Percentiles rank a stretch among this genome's conserved stretches.
Conservation (phyloP, 35 echinoderm and acorn worm genomes). For the Patiria miniata region DNA sequence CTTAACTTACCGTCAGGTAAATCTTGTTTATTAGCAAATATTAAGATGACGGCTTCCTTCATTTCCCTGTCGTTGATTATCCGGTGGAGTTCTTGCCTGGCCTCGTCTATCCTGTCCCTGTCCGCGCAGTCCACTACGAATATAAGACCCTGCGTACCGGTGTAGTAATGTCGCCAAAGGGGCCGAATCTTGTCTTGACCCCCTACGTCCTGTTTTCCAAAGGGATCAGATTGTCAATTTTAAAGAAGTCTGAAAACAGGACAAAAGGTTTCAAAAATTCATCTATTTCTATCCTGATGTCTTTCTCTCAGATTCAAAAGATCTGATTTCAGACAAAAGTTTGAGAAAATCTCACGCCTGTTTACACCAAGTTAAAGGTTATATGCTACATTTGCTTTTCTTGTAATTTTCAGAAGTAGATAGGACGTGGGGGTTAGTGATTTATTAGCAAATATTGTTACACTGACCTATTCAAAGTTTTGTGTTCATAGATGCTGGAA, state of each 20-base stretch:
- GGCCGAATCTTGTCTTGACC: constrained; percentile 98
- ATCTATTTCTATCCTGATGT: not conserved
- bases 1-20: constrained; percentile 93
- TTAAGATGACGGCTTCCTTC: constrained; percentile 96
- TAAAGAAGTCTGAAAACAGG: too few relatives aligned
- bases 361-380: not conserved
- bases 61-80: constrained; percentile 99
- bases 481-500: too few relatives aligned
- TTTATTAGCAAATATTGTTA: too few relatives aligned
- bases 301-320: too few relatives aligned
- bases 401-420: too few relatives aligned
- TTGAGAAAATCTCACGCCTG: not conserved
- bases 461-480: too few relatives aligned
- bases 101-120: constrained; percentile 95
- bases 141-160: constrained; percentile 97
- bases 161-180: constrained; percentile 99
- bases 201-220: constrained; percentile 92
- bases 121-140: constrained; percentile 99
- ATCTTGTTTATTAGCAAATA: constrained; percentile 99
- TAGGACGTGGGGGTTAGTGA: too few relatives aligned
- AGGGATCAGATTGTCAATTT: too few relatives aligned
- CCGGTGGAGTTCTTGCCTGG: constrained; percentile 96
- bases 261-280: not conserved
- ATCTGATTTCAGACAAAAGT: too few relatives aligned
- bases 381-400: not conserved